Evolutionary conservation across 2,888 invertebrate species (phyloP).

Genomic region (Caenorhabditis uteleia): DNA sequence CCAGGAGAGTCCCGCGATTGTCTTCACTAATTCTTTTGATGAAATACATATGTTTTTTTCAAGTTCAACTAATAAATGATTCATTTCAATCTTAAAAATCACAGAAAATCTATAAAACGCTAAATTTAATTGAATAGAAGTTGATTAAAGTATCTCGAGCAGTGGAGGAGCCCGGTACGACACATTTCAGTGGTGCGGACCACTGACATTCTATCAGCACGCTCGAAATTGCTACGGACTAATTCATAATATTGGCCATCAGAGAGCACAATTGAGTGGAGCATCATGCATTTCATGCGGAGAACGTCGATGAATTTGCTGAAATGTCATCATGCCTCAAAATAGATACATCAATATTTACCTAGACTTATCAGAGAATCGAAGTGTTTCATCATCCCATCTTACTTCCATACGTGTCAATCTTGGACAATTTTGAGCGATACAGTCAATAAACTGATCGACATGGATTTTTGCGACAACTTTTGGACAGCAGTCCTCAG

Average conservation of each 20-base stretch:
- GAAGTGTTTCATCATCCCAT: conserved; percentile 97
- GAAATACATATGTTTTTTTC: conserved; percentile 7
- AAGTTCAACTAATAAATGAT: neutral
- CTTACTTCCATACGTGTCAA: conserved; percentile 89
- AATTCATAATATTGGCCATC: conserved; percentile 99
- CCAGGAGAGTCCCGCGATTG: conserved; percentile 61
- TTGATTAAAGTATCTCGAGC: conserved; percentile 90
- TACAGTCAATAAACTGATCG: conserved; percentile 95
- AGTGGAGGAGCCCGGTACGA: conserved; percentile 89
- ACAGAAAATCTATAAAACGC: neutral
- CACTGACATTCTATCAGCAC: conserved; percentile 93
- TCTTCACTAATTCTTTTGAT: conserved; percentile 42
- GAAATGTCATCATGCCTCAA: too few species aligned
- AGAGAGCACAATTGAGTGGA: conserved; percentile 90
- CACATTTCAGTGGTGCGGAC: conserved; percentile 95
- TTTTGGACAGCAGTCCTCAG: conserved; percentile 92
- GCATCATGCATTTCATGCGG: conserved; percentile 89
- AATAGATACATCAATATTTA: too few species aligned
- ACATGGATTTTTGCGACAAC: conserved; percentile 82
- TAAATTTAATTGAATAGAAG: conserved; percentile 84
- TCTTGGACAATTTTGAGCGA: conserved; percentile 87
- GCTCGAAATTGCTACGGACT: conserved; percentile 97
- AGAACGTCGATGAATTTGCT: conserved; percentile 97
- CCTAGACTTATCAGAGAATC: conserved; percentile 99
- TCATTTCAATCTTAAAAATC: conserved; percentile 1